Base-by-base conservation (phyloP, 2,113 vertebrate genomes). In the Sciurus niger region DNA sequence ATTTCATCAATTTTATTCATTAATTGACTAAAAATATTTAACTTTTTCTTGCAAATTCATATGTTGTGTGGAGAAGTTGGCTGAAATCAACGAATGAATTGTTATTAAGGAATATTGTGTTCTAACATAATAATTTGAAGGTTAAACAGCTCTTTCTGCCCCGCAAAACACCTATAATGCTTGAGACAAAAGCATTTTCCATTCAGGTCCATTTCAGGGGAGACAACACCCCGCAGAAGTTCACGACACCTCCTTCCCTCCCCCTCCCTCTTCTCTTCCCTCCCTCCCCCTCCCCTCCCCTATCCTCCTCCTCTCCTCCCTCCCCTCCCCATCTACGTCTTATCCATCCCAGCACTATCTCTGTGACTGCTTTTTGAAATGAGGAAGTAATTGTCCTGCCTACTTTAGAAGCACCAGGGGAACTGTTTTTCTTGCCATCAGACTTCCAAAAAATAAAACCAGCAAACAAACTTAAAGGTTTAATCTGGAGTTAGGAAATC, bases 381-480 rank as follows among this genome's bases (percentile, higher is more conserved):
- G 93, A 86, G 92, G 48, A 97, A 73, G 55, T 30, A 53, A 65
- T 55, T 51, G 48, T 22, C n/a, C 37, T 79, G 28, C 68, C 82
- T 24, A n/a, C 8, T 25, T 6, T 7, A 25, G 51, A 46, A 58
- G 43, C 73, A 25, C 1, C 58, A 12, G 13, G 46, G 70, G 12
- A 34, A 48, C 28, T 9, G 4, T 73, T 51, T 72, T 72, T 16
- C 92, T 37, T 1, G 34, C n/a, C 55, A 70, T 46, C 80, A 58
- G 90, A 84, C 78, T 94, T 95, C 93, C 48, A 18, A 46, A 85
- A n/a, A 93, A 82, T 72, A 67, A 97, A 89, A 92, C 84, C 25
- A 34, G 90, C 76, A 73, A 96, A 97, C 88, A 95, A 82, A 87
- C 53, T 90, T 51, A 68, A 78, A 60, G 72, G 53, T 84, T 88